These are phyloP conservation scores for Dendrocincla tyrannina DNA, from an alignment of 2,797 vertebrate genomes.

Conservation along the genomic window DNA sequence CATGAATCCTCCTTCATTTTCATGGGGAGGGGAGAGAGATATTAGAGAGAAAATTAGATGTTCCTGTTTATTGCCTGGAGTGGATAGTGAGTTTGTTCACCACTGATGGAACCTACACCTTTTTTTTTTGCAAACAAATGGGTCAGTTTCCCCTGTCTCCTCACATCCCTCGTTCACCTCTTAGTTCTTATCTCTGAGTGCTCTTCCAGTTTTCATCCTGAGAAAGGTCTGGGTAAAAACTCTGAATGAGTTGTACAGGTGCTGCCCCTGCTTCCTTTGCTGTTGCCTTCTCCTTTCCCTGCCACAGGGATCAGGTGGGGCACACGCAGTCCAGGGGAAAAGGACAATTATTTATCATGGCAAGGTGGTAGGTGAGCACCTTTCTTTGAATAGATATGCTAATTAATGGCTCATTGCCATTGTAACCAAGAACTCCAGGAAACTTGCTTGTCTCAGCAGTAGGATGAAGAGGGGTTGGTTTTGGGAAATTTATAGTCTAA, in stretches of 20 bases:
- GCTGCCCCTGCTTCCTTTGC: background rate
- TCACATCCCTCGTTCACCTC: background rate
- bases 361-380: background rate
- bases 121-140: background rate
- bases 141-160: background rate
- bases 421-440: background rate
- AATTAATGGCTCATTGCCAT: background rate
- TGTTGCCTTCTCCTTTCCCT: background rate
- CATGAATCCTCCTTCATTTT: background rate
- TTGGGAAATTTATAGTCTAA: background rate
- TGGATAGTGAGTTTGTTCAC: background rate
- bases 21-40: background rate
- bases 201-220: background rate
- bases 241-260: background rate
- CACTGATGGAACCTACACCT: background rate
- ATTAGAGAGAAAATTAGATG: background rate
- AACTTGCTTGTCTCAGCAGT: background rate
- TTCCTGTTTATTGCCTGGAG: background rate
- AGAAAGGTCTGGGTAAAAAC: background rate
- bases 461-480: background rate
- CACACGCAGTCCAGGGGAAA: background rate
- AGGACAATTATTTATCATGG: background rate
- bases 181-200: background rate
- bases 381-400: background rate
- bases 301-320: background rate